These are phyloP conservation scores for Bombus ignitus DNA, from an alignment of 1,140 invertebrate species.

Conservation along the genomic window DNA sequence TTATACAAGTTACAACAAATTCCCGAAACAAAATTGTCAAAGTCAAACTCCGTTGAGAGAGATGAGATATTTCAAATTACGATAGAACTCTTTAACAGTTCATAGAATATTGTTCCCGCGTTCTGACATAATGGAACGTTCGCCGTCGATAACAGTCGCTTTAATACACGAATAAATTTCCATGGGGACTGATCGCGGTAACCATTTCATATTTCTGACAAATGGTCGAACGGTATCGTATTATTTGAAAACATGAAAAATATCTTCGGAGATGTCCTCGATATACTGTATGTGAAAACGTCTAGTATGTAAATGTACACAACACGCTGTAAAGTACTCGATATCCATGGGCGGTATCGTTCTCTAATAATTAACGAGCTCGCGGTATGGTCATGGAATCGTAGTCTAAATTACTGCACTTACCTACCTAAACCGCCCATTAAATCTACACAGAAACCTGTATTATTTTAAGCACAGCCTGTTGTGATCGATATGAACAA, in stretches of 20 bases:
- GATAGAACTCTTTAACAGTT: background rate
- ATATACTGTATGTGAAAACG: background rate
- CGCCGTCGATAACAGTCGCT: background rate
- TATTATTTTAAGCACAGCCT: constrained; percentile 52
- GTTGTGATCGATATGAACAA: constrained; percentile 38
- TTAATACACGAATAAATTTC: constrained; percentile 7
- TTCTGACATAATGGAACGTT: background rate
- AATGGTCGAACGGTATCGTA: background rate
- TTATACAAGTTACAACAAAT: background rate
- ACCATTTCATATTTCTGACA: background rate
- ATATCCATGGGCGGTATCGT: constrained; percentile 41
- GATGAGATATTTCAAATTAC: background rate
- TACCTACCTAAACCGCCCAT: constrained; percentile 58
- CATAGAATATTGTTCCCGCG: background rate
- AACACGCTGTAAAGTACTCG: constrained; percentile 25
- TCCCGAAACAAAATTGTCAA: background rate
- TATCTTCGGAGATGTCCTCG: background rate
- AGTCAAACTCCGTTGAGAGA: too few relatives aligned
- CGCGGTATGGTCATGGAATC: constrained; percentile 48
- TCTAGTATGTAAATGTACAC: constrained; percentile 10
- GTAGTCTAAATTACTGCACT: constrained; percentile 55
- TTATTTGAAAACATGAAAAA: constrained; percentile 9
- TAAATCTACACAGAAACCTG: constrained; percentile 53
- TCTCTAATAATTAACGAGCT: constrained; percentile 62
- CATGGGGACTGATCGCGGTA: background rate